A percentile compares a stretch with the other conserved stretches of the same genome.
These are phyloP conservation scores for Eupithecia insigniata DNA, from an alignment of 2,888 invertebrate genomes.

Conservation along the genomic window DNA sequence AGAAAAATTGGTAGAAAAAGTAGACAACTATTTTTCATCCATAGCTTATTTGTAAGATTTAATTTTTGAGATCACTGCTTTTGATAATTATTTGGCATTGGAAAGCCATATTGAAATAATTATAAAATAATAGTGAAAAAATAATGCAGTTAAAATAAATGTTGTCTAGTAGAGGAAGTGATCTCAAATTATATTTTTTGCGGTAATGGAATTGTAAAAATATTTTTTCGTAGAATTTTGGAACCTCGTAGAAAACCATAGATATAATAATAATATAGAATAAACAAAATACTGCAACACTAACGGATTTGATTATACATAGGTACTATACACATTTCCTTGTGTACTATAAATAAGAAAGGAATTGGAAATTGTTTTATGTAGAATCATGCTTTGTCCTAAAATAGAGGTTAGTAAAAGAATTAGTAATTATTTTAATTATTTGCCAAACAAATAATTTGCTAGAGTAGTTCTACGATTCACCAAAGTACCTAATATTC, in stretches of 20 bases:
- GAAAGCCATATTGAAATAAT: neutral
- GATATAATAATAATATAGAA: conserved; percentile 51
- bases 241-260: conserved; percentile 63
- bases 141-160: neutral
- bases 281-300: conserved; percentile 75
- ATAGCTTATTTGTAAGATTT: conserved; percentile 31
- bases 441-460: conserved; percentile 17
- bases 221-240: conserved; percentile 59
- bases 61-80: conserved; percentile 34
- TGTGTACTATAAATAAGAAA: conserved; percentile 43
- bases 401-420: conserved; percentile 9
- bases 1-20: conserved; percentile 31
- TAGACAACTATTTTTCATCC: conserved; percentile 26
- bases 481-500: conserved; percentile 18
- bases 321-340: conserved; percentile 40
- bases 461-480: conserved; percentile 36
- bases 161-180: conserved; percentile 40
- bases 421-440: conserved; percentile 4
- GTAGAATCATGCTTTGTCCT: conserved; percentile 28
- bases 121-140: neutral
- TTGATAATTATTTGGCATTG: neutral
- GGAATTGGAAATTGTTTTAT: conserved; percentile 36
- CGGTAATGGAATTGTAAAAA: conserved; percentile 66
- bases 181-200: conserved; percentile 48
- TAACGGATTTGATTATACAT: conserved; percentile 77